Percentiles rank a stretch among this genome's conserved stretches.
Conservation (phyloP, 2,888 invertebrate genomes). For the Spialia ferax region DNA sequence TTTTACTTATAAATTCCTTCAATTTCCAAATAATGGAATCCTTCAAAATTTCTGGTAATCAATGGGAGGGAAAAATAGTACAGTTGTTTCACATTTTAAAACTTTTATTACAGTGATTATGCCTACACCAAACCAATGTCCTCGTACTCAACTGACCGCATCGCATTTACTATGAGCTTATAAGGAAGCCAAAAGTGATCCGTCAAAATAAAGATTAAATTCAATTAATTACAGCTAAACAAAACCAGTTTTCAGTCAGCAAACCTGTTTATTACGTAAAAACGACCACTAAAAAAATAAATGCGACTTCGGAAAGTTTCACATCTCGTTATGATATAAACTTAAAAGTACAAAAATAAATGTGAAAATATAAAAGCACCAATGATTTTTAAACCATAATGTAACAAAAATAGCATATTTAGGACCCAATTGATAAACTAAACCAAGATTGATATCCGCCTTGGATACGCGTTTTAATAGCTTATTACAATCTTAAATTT, state of each 20-base stretch:
- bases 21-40: too few relatives aligned
- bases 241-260: neutral
- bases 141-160: conserved; percentile 27
- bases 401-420: conserved; percentile 9
- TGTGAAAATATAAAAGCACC: conserved; percentile 44
- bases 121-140: conserved; percentile 50
- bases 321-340: conserved; percentile 15
- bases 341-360: conserved; percentile 28
- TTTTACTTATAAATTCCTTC: too few relatives aligned
- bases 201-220: neutral
- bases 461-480: too few relatives aligned
- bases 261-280: conserved; percentile 5
- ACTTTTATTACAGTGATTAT: conserved; percentile 43
- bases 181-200: neutral
- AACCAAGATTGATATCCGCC: too few relatives aligned
- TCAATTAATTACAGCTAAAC: neutral
- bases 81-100: conserved; percentile 16
- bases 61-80: conserved; percentile 15
- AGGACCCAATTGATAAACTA: too few relatives aligned
- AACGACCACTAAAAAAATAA: conserved; percentile 24
- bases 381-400: conserved; percentile 35
- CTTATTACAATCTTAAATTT: too few relatives aligned
- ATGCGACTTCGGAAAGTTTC: conserved; percentile 33
- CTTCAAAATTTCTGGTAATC: too few relatives aligned
- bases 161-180: conserved; percentile 9